Percentiles rank a stretch among this genome's conserved stretches.
Conservation (phyloP, 2,888 invertebrate genomes). For the Oligia latruncula region DNA sequence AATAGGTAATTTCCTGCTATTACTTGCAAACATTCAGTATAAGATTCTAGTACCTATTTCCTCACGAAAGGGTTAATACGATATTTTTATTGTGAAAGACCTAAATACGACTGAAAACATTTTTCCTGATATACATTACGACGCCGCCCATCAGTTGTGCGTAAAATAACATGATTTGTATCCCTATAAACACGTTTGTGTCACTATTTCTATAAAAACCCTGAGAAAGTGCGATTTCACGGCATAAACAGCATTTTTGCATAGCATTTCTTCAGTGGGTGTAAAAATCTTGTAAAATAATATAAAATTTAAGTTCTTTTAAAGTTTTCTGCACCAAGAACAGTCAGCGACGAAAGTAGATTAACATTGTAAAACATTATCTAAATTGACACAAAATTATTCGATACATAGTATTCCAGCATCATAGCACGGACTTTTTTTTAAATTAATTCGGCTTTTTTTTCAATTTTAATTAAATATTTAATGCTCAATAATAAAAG, state of each 20-base stretch:
- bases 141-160: no score
- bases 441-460: background rate
- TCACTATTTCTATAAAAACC: constrained; percentile 25
- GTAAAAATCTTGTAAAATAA: background rate
- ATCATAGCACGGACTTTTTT: background rate
- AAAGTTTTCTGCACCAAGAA: background rate
- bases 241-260: background rate
- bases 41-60: no score
- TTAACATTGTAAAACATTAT: background rate
- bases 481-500: no score
- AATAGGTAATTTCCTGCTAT: no score
- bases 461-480: background rate
- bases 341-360: background rate
- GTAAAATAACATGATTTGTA: constrained; percentile 17
- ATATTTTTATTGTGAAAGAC: no score
- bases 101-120: no score
- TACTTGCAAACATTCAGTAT: no score
- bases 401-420: background rate
- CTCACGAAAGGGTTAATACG: no score
- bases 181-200: constrained; percentile 6
- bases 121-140: no score
- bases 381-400: background rate
- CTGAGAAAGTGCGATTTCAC: background rate
- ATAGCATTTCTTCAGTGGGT: background rate
- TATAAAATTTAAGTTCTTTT: background rate